Conservation (phyloP, 2,888 invertebrate species). For the Oxyscelio sp. region DNA sequence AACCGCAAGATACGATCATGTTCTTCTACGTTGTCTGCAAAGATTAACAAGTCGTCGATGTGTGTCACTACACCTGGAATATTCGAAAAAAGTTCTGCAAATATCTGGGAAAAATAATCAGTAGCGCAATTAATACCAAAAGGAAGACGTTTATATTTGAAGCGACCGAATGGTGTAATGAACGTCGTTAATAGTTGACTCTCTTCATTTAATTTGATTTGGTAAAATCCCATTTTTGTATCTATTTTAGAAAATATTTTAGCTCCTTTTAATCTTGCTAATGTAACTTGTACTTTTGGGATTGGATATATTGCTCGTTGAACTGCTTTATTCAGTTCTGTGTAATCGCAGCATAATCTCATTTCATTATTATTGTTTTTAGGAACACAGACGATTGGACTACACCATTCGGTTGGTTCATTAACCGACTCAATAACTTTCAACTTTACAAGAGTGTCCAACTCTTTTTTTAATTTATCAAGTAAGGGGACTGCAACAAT, state of each 20-base stretch:
- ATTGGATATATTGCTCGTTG: slow-evolving; percentile 76
- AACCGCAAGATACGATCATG: slow-evolving; percentile 71
- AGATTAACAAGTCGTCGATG: slow-evolving; percentile 68
- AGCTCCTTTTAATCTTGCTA: slow-evolving; percentile 69
- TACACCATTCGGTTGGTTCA: slow-evolving; percentile 83
- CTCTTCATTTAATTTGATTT: slow-evolving; percentile 54
- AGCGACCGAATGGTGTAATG: too few species aligned
- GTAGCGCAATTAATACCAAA: slow-evolving; percentile 73
- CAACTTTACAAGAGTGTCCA: slow-evolving; percentile 77
- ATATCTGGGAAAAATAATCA: slow-evolving; percentile 60
- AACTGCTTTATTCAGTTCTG: background rate
- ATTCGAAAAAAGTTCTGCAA: slow-evolving; percentile 36
- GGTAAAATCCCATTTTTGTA: slow-evolving; percentile 66
- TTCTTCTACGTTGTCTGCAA: slow-evolving; percentile 66
- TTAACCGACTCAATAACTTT: slow-evolving; percentile 80
- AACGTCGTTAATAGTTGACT: slow-evolving; percentile 67
- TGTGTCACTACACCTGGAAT: slow-evolving; percentile 41
- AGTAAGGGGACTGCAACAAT: slow-evolving; percentile 82
- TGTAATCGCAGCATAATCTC: slow-evolving; percentile 69
- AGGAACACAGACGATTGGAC: slow-evolving; percentile 82
- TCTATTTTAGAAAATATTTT: slow-evolving; percentile 77
- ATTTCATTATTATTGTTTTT: slow-evolving; percentile 69
- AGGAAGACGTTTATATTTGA: slow-evolving; percentile 59
- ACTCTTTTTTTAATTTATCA: slow-evolving; percentile 80
- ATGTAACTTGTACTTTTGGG: slow-evolving; percentile 75